Evolutionary conservation across 2,797 vertebrate species (phyloP).

Genomic region (Arnoldichthys spilopterus): DNA sequence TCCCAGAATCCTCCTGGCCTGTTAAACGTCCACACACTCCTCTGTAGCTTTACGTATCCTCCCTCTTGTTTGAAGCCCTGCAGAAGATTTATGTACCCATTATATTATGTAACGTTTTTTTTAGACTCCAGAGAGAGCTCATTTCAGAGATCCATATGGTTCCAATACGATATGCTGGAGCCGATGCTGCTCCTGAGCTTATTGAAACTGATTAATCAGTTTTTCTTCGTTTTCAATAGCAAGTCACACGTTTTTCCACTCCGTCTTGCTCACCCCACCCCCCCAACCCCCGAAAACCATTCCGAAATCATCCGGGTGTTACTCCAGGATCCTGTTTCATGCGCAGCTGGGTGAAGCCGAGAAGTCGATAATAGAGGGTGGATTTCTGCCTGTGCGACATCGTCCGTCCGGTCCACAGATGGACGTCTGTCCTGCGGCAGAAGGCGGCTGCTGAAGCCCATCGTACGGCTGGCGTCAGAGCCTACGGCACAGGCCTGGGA

Average conservation of each 20-base stretch:
- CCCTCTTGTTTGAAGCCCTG: slow-evolving; percentile 57
- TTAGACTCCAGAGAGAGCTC: slow-evolving; percentile 38
- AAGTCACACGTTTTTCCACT: background rate
- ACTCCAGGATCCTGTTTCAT: background rate
- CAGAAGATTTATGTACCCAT: slow-evolving; percentile 70
- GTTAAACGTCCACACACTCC: slow-evolving; percentile 51
- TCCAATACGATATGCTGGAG: slow-evolving; percentile 28
- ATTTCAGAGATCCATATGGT: slow-evolving; percentile 46
- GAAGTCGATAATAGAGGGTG: slow-evolving; percentile 10
- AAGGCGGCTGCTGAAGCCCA: background rate
- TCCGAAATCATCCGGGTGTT: background rate
- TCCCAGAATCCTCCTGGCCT: slow-evolving; percentile 65
- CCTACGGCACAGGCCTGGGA: background rate
- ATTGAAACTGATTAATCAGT: slow-evolving; percentile 40
- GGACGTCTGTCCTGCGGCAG: slow-evolving; percentile 14
- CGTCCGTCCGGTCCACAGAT: background rate
- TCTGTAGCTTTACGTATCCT: slow-evolving; percentile 66
- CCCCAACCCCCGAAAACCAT: background rate
- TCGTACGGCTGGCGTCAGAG: background rate
- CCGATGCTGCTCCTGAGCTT: slow-evolving; percentile 24
- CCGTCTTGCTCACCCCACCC: background rate
- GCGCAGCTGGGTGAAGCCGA: background rate
- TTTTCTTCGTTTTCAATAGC: slow-evolving; percentile 6
- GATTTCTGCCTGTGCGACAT: slow-evolving; percentile 23
- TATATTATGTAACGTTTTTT: slow-evolving; percentile 65